phyloP scores from a whole-genome alignment of 2,888 invertebrate genomes.

The Melinopterus prodromus region DNA sequence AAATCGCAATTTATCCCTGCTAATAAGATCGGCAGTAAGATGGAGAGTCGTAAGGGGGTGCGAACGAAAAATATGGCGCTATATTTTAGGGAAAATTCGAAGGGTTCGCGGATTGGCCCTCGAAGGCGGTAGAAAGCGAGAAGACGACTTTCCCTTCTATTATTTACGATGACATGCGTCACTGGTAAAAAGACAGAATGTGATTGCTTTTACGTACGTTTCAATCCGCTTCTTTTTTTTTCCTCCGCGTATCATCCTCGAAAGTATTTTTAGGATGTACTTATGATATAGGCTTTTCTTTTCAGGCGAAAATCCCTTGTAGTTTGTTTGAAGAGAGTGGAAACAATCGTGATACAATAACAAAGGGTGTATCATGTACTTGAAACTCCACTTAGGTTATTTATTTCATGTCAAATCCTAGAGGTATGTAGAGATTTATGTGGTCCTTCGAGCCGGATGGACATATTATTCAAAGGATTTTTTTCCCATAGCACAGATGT shows the following conservation, averaged over 20 bases:
- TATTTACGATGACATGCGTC: slow-evolving; percentile 4
- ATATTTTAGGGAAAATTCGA: not conserved
- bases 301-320: too few relatives aligned
- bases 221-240: not conserved
- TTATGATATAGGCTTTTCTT: too few relatives aligned
- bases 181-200: not conserved
- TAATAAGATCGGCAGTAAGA: not conserved
- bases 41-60: not conserved
- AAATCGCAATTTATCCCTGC: not conserved
- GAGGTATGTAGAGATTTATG: too few relatives aligned
- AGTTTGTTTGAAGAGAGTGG: too few relatives aligned
- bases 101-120: not conserved
- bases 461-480: too few relatives aligned
- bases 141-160: not conserved
- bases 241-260: not conserved
- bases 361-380: too few relatives aligned
- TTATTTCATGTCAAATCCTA: too few relatives aligned
- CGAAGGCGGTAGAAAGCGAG: not conserved
- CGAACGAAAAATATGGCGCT: not conserved
- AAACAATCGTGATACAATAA: too few relatives aligned
- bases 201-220: not conserved
- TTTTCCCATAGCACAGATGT: too few relatives aligned
- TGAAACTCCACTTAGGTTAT: too few relatives aligned
- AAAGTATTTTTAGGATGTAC: too few relatives aligned
- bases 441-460: too few relatives aligned